Percentiles rank a stretch among this genome's conserved stretches.
Conservation (phyloP, 2,888 invertebrate species). For the Drosophila incognita region DNA sequence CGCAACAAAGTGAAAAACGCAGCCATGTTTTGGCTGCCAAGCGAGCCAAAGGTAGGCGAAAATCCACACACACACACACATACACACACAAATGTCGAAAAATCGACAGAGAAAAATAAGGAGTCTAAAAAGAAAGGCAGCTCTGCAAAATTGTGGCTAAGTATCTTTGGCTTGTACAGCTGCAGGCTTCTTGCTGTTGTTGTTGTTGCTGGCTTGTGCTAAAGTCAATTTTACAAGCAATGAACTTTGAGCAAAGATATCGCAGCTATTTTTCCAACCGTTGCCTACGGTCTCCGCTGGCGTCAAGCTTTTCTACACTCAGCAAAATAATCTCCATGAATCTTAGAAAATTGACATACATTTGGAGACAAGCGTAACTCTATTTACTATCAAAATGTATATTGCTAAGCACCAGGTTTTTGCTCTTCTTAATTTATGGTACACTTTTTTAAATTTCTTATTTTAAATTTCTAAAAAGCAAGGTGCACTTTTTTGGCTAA, state of each 20-base stretch:
- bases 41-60: conserved; percentile 49
- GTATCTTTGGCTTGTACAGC: conserved; percentile 72
- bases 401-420: background rate
- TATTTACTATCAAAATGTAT: background rate
- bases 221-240: conserved; percentile 77
- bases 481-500: background rate
- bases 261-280: conserved; percentile 39
- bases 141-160: conserved; percentile 64
- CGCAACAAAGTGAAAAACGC: conserved; percentile 53
- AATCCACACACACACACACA: conserved; percentile 20
- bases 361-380: background rate
- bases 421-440: too few species aligned
- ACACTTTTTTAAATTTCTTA: background rate
- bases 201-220: conserved; percentile 51
- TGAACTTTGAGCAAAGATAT: conserved; percentile 69
- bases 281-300: conserved; percentile 51
- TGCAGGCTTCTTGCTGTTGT: conserved; percentile 52
- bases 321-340: background rate
- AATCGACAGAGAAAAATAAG: conserved; percentile 4
- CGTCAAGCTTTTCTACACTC: conserved; percentile 58
- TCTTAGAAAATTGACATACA: background rate
- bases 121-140: conserved; percentile 51
- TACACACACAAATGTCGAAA: background rate
- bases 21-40: conserved; percentile 52
- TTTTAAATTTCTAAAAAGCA: background rate